These are phyloP conservation scores for Antheraea yamamai DNA, from an alignment of 2,888 invertebrate genomes.

Conservation along the genomic window DNA sequence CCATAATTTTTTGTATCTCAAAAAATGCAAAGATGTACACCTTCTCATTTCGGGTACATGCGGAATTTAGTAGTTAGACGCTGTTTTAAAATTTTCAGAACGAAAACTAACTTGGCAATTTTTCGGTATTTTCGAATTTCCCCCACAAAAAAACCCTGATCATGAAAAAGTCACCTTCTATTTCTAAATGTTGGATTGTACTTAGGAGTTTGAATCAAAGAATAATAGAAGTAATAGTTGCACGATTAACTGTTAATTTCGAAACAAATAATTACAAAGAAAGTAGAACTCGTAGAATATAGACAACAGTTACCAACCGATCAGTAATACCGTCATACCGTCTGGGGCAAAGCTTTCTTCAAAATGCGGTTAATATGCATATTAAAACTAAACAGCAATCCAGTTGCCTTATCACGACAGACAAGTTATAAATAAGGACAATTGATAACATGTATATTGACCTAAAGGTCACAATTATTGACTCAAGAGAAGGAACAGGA, in stretches of 20 bases:
- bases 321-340: neutral
- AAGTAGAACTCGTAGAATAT: too few species aligned
- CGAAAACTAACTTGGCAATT: too few species aligned
- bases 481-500: neutral
- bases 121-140: too few species aligned
- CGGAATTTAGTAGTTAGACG: too few species aligned
- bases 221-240: neutral
- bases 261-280: neutral
- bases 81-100: too few species aligned
- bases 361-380: neutral
- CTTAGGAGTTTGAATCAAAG: neutral
- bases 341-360: neutral
- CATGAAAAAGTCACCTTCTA: neutral
- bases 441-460: neutral
- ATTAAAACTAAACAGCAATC: neutral
- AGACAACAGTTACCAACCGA: too few species aligned
- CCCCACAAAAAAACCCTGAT: too few species aligned
- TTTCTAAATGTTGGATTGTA: neutral
- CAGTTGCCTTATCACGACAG: neutral
- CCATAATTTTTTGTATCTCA: too few species aligned
- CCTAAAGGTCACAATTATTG: neutral
- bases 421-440: neutral
- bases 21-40: too few species aligned
- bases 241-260: neutral
- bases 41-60: too few species aligned